Evolutionary conservation across 2,113 vertebrate genomes (phyloP), one percentile per base, ranked within the genome.

Genomic region (Columba janthina): DNA sequence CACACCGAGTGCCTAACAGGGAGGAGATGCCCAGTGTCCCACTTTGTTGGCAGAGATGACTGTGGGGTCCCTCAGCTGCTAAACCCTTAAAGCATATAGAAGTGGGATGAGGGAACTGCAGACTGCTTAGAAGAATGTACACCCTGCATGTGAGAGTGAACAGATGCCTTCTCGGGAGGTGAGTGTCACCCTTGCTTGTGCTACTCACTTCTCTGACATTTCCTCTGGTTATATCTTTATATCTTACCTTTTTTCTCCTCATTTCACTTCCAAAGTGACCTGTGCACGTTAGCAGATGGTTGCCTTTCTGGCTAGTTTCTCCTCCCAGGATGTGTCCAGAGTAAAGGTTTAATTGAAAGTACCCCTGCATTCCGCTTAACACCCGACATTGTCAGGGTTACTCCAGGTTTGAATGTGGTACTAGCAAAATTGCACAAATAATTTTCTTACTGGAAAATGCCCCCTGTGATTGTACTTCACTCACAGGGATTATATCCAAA

Each of bases 231-330:
- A 69, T 93, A n/a, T 61, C n/a, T 88, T 93, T 82, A 72, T 93
- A n/a, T 61, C n/a, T 88, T 19, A 19, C 44, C 44, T 18, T 17
- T 90, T 91, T 88, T 48, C 77, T 66, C 31, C 70, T 57, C 25
- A 80, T 95, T 92, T 88, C 50, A 56, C 74, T 82, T 92, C 76
- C 89, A 90, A 90, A 96, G 69, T 57, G 88, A 86, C 56, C 75
- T 80, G 58, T 44, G 58, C 46, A 34, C 53, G 28, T 80, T 56
- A 82, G 48, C 84, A 96, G 71, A 88, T 70, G 62, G 54, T 21
- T 85, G 66, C 29, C 32, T 90, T 96, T 89, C 60, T 95, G 82
- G 21, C 64, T 85, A 15, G 67, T 53, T 71, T 88, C 32, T 50
- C 26, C 62, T 85, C 61, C 57, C 69, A 51, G 60, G 51, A 83